Evolutionary conservation across 1,140 invertebrate species (phyloP).

Genomic region (Drosophila jambulina): DNA sequence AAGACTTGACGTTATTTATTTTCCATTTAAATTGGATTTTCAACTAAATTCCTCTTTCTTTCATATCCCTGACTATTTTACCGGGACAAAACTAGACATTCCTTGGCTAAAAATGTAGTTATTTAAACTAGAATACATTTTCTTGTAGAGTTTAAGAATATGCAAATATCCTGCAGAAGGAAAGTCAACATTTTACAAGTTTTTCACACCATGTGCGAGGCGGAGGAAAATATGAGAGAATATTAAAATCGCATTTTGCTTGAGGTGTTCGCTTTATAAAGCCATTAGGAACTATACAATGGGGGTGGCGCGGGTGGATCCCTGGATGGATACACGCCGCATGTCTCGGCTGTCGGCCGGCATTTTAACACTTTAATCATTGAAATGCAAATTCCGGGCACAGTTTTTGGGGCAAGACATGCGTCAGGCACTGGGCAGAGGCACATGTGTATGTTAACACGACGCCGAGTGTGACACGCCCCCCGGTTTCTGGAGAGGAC

Average conservation of each 20-base stretch:
- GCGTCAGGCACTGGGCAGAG: constrained; percentile 22
- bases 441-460: constrained; percentile 47
- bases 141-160: constrained; percentile 21
- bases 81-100: neutral
- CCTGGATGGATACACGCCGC: constrained; percentile 12
- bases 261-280: constrained; percentile 50
- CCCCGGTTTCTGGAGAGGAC: constrained; percentile 34
- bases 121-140: constrained; percentile 19
- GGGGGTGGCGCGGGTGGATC: neutral
- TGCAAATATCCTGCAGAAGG: constrained; percentile 14
- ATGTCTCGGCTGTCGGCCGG: constrained; percentile 30
- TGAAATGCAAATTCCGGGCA: constrained; percentile 70
- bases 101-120: constrained; percentile 10
- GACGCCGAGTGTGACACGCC: constrained; percentile 12
- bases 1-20: constrained; percentile 1
- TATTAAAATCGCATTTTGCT: constrained; percentile 50
- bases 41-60: neutral
- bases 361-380: constrained; percentile 75
- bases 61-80: neutral
- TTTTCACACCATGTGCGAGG: constrained; percentile 29
- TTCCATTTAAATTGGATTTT: neutral
- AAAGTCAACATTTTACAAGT: constrained; percentile 30
- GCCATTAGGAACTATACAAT: constrained; percentile 39
- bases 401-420: constrained; percentile 45
- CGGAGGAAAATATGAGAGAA: constrained; percentile 14